Conservation (phyloP, 1,140 invertebrate species). For the Odontomachus brunneus region DNA sequence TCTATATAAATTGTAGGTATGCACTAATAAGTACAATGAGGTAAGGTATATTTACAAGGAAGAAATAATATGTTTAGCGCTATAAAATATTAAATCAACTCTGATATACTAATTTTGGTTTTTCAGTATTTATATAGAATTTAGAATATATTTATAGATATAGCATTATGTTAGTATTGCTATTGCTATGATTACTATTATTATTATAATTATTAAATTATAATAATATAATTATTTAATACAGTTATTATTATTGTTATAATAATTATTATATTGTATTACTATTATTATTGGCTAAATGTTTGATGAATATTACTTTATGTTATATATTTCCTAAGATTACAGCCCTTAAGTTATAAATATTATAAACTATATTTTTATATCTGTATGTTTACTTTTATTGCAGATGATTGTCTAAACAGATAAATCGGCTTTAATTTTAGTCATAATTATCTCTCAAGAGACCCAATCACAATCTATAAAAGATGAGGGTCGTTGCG, state of each 20-base stretch:
- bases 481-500: constrained; percentile 93
- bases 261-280: too few species aligned
- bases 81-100: constrained; percentile 17
- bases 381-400: constrained; percentile 58
- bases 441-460: constrained; percentile 57
- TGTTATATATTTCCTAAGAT: constrained; percentile 24
- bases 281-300: neutral
- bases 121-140: neutral
- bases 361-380: constrained; percentile 44
- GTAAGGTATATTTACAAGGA: neutral
- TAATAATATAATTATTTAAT: too few species aligned
- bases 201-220: too few species aligned
- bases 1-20: constrained; percentile 37
- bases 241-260: too few species aligned
- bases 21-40: neutral
- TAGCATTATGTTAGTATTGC: neutral
- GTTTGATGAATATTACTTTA: neutral
- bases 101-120: constrained; percentile 10
- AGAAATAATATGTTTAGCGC: neutral
- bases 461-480: constrained; percentile 53
- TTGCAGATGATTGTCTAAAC: constrained; percentile 81
- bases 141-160: neutral
- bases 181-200: too few species aligned
- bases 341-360: neutral
- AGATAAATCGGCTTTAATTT: constrained; percentile 64